Evolutionary conservation across 2,888 invertebrate genomes (phyloP).

Genomic region (Agrilus mali): DNA sequence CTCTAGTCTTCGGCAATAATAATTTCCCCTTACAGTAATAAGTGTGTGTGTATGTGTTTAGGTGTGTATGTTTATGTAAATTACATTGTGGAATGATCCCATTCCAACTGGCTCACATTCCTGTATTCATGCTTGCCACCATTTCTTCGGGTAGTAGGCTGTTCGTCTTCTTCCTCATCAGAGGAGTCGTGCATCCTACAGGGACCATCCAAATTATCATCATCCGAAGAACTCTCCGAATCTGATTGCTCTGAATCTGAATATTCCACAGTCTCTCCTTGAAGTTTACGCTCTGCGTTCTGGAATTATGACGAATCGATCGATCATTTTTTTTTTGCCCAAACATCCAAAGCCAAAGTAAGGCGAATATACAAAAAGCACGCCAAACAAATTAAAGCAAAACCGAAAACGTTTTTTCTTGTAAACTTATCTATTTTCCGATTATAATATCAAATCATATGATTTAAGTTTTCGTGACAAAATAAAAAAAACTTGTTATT

Average conservation of each 20-base stretch:
- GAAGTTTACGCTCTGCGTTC: conserved; percentile 31
- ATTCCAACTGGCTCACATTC: conserved; percentile 64
- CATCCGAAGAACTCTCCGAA: conserved; percentile 30
- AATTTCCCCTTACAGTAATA: not conserved
- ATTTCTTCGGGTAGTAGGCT: conserved; percentile 25
- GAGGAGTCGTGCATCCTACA: conserved; percentile 43
- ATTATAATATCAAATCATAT: too few relatives aligned
- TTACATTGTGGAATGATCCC: conserved; percentile 70
- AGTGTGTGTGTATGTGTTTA: not conserved
- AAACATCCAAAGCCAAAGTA: too few relatives aligned
- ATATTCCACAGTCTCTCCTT: conserved; percentile 24
- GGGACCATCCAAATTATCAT: conserved; percentile 28
- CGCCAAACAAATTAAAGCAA: too few relatives aligned
- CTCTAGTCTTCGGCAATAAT: not conserved
- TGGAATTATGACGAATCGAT: conserved; percentile 9
- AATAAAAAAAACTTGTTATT: too few relatives aligned
- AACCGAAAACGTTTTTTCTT: too few relatives aligned
- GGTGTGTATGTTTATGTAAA: not conserved
- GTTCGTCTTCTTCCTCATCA: conserved; percentile 40
- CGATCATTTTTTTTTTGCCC: too few relatives aligned
- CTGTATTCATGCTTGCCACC: conserved; percentile 47
- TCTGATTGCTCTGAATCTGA: conserved; percentile 31
- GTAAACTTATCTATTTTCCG: too few relatives aligned
- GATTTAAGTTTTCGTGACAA: too few relatives aligned
- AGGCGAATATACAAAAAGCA: too few relatives aligned